A percentile compares a stretch with the other conserved stretches of the same genome.
Evolutionary conservation across 2,888 invertebrate species (phyloP).

Genomic region (Nebria brevicollis): DNA sequence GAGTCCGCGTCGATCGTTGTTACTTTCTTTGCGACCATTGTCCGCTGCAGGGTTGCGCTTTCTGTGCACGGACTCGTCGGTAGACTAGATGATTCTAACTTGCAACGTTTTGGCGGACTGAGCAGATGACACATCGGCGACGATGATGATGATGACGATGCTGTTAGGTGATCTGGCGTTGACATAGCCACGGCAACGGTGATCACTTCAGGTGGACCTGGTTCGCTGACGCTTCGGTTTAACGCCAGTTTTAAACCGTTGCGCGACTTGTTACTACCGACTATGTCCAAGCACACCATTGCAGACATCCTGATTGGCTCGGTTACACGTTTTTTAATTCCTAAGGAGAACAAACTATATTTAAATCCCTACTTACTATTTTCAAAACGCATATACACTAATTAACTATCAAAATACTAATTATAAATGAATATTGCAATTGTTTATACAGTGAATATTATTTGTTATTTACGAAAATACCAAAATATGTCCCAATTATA

Average conservation of each 20-base stretch:
- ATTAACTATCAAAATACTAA: neutral
- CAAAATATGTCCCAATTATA: neutral
- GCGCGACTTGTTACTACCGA: conserved; percentile 62
- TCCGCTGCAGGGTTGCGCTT: conserved; percentile 65
- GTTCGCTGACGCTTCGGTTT: conserved; percentile 69
- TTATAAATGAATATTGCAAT: neutral
- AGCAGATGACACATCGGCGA: conserved; percentile 53
- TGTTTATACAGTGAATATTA: neutral
- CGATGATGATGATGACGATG: conserved; percentile 14
- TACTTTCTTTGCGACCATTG: conserved; percentile 66
- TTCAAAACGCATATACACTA: neutral
- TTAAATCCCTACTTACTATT: too few species aligned
- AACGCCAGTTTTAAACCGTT: conserved; percentile 68
- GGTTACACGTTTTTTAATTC: too few species aligned
- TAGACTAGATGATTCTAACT: conserved; percentile 66
- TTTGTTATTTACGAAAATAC: neutral
- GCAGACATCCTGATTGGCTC: conserved; percentile 61
- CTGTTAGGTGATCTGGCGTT: conserved; percentile 34
- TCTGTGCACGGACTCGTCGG: conserved; percentile 69
- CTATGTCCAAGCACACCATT: conserved; percentile 65
- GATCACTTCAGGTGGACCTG: conserved; percentile 60
- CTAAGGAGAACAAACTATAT: too few species aligned
- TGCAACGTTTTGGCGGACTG: conserved; percentile 65
- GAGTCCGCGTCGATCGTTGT: conserved; percentile 65
- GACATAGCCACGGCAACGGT: conserved; percentile 46